These are phyloP conservation scores for Actenoides lindsayi DNA, from an alignment of 2,113 vertebrate genomes.

Conservation along the genomic window DNA sequence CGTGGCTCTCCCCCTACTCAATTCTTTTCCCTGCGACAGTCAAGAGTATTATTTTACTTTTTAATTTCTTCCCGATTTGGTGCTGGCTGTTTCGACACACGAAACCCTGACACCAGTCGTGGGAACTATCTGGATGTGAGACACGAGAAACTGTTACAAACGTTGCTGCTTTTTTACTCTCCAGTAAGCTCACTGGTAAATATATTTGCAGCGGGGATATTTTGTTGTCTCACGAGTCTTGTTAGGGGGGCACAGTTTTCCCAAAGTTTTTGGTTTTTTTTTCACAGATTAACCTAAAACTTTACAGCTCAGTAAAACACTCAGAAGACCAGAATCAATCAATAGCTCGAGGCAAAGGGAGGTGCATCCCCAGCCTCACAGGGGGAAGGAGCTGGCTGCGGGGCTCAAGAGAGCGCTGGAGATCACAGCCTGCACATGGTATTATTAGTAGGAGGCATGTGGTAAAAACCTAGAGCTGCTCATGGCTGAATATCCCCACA, in stretches of 20 bases:
- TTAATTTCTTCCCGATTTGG: neutral
- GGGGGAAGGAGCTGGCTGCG: neutral
- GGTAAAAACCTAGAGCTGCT: neutral
- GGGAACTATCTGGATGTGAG: neutral
- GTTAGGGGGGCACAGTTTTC: neutral
- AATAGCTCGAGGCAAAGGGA: neutral
- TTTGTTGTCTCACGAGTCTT: neutral
- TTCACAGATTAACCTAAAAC: neutral
- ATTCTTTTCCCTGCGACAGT: neutral
- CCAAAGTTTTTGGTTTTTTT: neutral
- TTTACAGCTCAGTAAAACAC: neutral
- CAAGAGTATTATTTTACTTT: neutral
- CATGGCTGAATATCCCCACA: rapidly evolving
- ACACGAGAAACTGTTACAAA: neutral
- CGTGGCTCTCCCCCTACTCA: neutral
- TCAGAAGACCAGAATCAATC: neutral
- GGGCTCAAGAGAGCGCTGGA: neutral
- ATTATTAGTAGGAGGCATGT: neutral
- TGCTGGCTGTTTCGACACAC: neutral
- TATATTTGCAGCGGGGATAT: neutral
- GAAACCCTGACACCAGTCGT: neutral
- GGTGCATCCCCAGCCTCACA: neutral
- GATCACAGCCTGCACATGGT: neutral
- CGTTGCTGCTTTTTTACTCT: neutral
- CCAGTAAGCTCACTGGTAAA: neutral